Conservation (phyloP, 1,140 invertebrate species). For the Cotesia vestalis region DNA sequence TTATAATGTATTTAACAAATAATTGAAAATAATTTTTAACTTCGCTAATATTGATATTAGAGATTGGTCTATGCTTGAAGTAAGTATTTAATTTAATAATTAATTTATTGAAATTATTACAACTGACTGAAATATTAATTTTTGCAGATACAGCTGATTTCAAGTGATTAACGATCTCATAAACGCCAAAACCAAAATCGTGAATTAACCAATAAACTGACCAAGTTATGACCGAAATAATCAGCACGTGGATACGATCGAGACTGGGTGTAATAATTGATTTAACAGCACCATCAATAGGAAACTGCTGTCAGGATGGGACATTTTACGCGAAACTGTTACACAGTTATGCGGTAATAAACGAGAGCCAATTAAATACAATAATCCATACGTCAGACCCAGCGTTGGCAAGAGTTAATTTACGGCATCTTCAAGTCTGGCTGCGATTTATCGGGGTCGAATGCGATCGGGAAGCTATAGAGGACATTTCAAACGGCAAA, state of each 20-base stretch:
- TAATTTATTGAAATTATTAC: too few species aligned
- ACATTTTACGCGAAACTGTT: constrained; percentile 59
- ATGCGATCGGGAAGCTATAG: constrained; percentile 62
- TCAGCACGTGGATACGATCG: constrained; percentile 47
- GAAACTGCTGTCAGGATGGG: constrained; percentile 57
- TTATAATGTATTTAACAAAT: too few species aligned
- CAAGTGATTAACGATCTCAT: background rate
- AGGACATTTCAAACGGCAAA: constrained; percentile 65
- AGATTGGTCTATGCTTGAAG: too few species aligned
- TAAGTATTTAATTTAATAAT: too few species aligned
- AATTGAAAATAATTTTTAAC: too few species aligned
- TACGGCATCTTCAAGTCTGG: constrained; percentile 65
- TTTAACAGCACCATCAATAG: constrained; percentile 48
- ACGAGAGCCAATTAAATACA: constrained; percentile 50
- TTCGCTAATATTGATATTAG: too few species aligned
- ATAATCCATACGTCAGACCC: constrained; percentile 54
- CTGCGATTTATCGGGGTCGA: constrained; percentile 64
- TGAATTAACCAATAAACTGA: too few species aligned
- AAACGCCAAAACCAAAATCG: background rate
- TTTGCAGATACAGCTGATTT: constrained; percentile 6
- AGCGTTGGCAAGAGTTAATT: constrained; percentile 64
- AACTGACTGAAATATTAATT: too few species aligned
- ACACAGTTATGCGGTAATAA: constrained; percentile 62
- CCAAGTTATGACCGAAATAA: constrained; percentile 41
- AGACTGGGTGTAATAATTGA: constrained; percentile 50